These are phyloP conservation scores for Anastrepha ludens DNA, from an alignment of 1,140 invertebrate species.

Conservation along the genomic window DNA sequence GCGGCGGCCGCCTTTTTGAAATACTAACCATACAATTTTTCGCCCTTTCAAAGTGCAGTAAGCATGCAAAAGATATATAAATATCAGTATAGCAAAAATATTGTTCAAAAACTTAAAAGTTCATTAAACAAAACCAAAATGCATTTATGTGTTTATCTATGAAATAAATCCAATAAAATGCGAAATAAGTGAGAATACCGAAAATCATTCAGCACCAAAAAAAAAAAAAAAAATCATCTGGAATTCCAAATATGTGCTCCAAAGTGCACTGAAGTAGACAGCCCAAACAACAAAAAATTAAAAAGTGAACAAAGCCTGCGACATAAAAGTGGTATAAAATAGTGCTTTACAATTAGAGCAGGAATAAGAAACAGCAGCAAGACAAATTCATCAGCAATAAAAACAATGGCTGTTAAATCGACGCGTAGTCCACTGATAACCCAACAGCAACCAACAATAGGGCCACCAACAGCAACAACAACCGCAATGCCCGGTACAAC, in stretches of 20 bases:
- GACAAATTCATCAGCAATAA: neutral
- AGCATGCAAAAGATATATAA: no score
- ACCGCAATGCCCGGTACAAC: slow-evolving; percentile 59
- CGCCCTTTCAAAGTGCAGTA: no score
- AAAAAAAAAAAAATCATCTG: neutral
- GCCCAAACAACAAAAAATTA: neutral
- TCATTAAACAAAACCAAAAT: neutral
- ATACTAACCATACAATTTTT: no score
- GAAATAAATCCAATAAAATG: slow-evolving; percentile 13
- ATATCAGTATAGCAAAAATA: no score
- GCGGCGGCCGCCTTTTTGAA: no score
- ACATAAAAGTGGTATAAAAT: neutral
- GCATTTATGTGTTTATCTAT: neutral
- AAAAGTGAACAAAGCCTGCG: neutral
- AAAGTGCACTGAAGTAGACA: neutral
- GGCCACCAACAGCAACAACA: slow-evolving; percentile 21
- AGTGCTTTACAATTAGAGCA: neutral
- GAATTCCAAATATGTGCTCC: neutral
- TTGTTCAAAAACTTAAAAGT: neutral
- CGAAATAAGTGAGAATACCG: neutral
- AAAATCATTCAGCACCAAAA: neutral
- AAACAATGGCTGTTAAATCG: slow-evolving; percentile 61
- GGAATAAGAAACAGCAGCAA: neutral
- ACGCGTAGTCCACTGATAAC: slow-evolving; percentile 59
- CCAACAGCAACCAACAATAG: slow-evolving; percentile 13